Base-by-base conservation (phyloP, 2,113 vertebrate species). In the Lamprotornis superbus region DNA sequence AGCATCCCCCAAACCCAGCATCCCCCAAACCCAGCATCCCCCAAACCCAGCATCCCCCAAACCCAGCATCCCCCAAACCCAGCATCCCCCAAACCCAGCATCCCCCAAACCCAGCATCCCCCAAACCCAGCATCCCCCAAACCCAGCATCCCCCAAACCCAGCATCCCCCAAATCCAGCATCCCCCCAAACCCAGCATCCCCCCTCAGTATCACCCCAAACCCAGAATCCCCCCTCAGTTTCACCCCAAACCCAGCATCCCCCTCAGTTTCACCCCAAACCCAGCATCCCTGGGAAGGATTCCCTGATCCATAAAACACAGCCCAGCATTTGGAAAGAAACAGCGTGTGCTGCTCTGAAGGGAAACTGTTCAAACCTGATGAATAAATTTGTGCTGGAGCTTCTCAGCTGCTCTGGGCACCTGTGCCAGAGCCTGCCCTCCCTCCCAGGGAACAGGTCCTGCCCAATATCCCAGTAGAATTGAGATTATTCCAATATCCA, bases 311-410 rank as follows among this genome's bases (percentile, higher is more conserved):
- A 2, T 12, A 18, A 59, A 39, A 7, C 5, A 3, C 89, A 50
- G 7, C 33, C 53, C 60, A 12, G 47, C n/a, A 6, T 0, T 28
- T 50, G 57, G 28, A 27, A 39, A 5, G 1, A 8, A 67, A 2
- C 37, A 15, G 23, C 1, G 0, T 1, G 30, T 8, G 59, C 68
- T 13, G 33, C 6, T 8, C 37, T 10, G 50, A 37, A 12, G 39
- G 46, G 39, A 56, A 40, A 28, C 2, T 0, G 4, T 11, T 24
- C 52, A 25, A 63, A 25, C 25, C 56, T 1, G 0, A 3, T 0
- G 8, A 30, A 79, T 27, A 71, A 15, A 33, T 44, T 2, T 11
- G 12, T 37, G 23, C 7, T 2, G n/a, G 55, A 49, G 12, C 20
- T 47, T 52, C 18, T 8, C 53, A 33, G n/a, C 44, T 14, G 2